Evolutionary conservation across 1,140 invertebrate genomes (phyloP), one percentile per base, ranked within the genome.

Genomic region (Euwallacea similis): DNA sequence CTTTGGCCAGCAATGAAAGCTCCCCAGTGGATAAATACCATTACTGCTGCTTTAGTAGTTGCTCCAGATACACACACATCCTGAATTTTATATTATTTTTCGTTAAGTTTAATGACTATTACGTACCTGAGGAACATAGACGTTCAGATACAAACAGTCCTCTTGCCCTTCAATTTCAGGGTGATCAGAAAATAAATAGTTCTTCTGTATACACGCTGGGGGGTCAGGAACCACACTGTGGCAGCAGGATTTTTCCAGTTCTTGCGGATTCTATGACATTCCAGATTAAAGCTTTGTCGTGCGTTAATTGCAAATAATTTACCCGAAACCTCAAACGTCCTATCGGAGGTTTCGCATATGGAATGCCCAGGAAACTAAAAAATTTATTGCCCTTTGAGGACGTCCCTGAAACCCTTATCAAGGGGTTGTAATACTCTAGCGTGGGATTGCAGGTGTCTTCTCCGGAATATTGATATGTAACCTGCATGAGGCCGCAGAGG

Each of bases 291-390:
- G 10, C 6, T 11, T 67, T 11, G 7, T 6, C 1, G 50, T 2
- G 16, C 8, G 11, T 55, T 7, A 6, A 42, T 8, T 58, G 33
- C 3, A 67, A 43, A 13, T 50, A 0, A 63, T 41, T 67, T 71
- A 74, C 73, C 42, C 87, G 86, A 87, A 92, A 95, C 71, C 93
- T 85, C 42, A 85, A 83, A 53, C 89, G 86, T n/a, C 83, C 86
- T 0, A 90, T 73, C 0, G 93, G 93, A 7, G 92, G 89, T 13
- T 88, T 76, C 3, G 93, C 93, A 80, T 93, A 96, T 0, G 93
- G 93, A 65, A 96, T 91, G 21, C 93, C 92, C 16, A 88, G 88
- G 81, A 95, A 95, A 0, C 90, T 71, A 43, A 66, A 47, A 53
- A 55, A 74, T 6, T 1, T 50, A 6, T 50, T 13, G 9, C 46